Percentiles rank a stretch among this genome's conserved stretches.
These are phyloP conservation scores for Epinephelus fuscoguttatus DNA, from an alignment of 2,113 vertebrate species.

Conservation along the genomic window DNA sequence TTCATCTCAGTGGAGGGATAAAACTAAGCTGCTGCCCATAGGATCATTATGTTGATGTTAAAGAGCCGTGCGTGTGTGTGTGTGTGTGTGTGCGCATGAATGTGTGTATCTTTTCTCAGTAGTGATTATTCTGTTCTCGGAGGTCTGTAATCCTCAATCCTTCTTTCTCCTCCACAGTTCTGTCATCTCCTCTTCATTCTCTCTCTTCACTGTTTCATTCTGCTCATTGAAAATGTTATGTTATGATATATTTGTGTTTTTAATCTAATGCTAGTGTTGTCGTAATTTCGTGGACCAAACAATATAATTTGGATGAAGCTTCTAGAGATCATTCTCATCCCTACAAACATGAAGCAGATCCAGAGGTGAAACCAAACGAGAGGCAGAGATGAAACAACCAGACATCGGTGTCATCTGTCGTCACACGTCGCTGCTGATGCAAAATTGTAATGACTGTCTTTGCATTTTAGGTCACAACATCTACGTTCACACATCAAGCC, in stretches of 20 bases:
- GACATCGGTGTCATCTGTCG: no score
- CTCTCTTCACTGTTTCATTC: not conserved
- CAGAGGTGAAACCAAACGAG: no score
- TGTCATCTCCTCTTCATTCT: not conserved
- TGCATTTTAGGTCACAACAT: no score
- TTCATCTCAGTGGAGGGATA: conserved; percentile 31
- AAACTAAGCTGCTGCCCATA: conserved; percentile 37
- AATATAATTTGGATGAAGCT: not conserved
- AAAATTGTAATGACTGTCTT: no score
- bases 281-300: no score
- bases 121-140: conserved; percentile 20
- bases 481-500: no score
- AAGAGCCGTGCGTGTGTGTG: not conserved
- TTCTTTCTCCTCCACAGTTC: not conserved
- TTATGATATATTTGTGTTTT: no score
- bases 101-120: not conserved
- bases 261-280: no score
- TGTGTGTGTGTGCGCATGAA: not conserved
- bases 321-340: not conserved
- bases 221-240: not conserved
- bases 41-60: conserved; percentile 10
- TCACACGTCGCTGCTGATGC: no score
- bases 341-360: no score
- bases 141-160: conserved; percentile 2
- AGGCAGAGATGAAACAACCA: no score